Percentiles rank a stretch among this genome's conserved stretches.
phyloP scores from a whole-genome alignment of 37 sponge, comb jelly and placozoan genomes.

The Beroe ovata region DNA sequence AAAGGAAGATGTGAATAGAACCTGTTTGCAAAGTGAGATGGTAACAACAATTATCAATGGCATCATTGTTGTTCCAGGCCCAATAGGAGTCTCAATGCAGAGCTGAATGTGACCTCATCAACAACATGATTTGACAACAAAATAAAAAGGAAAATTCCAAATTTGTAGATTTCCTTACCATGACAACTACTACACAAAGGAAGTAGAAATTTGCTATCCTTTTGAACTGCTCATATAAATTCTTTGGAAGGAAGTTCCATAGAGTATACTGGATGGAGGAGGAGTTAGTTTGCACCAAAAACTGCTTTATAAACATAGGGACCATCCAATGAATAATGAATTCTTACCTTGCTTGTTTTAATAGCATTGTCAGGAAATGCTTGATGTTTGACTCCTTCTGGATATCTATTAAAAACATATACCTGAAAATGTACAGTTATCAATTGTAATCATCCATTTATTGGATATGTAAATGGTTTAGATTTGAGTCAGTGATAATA shows the following conservation, averaged over 20 bases:
- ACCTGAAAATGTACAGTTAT: conserved; percentile 18
- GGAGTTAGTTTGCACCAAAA: background rate
- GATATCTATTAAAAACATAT: conserved; percentile 57
- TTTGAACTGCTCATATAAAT: conserved; percentile 87
- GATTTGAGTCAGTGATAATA: background rate
- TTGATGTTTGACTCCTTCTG: conserved; percentile 51
- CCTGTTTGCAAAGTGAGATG: conserved; percentile 66
- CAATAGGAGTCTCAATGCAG: conserved; percentile 67
- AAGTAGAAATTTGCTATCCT: conserved; percentile 84
- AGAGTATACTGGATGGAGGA: conserved; percentile 76
- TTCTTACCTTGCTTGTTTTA: conserved; percentile 60
- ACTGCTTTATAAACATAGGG: background rate
- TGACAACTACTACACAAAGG: conserved; percentile 77
- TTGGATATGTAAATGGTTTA: background rate
- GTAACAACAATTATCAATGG: conserved; percentile 65
- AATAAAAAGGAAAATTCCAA: no score
- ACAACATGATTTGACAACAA: background rate
- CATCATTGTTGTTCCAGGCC: conserved; percentile 66
- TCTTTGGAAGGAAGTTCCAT: conserved; percentile 81
- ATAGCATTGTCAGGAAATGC: conserved; percentile 62
- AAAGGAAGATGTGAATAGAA: no score
- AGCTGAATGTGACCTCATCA: conserved; percentile 31
- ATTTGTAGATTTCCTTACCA: no score
- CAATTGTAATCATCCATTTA: background rate
- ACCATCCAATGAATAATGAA: background rate